Conservation (phyloP, 2,797 vertebrate species). For the Epinephelus malabaricus region DNA sequence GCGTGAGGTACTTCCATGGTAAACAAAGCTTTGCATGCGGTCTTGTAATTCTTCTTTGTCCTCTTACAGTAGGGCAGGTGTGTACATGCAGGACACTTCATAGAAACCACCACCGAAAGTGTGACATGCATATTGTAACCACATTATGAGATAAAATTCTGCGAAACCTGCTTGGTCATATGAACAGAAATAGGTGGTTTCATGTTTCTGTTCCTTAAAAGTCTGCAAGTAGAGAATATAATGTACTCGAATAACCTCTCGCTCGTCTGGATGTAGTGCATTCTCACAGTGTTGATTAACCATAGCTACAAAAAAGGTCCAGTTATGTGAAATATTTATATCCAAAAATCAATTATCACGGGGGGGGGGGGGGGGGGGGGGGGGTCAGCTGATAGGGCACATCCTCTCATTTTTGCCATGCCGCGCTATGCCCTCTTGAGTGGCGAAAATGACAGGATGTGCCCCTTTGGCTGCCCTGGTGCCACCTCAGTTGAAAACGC, state of each 20-base stretch:
- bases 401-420: too few relatives aligned
- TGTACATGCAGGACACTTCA: background rate
- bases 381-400: too few relatives aligned
- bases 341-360: background rate
- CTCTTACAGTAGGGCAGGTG: background rate
- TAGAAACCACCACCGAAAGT: background rate
- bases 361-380: too few relatives aligned
- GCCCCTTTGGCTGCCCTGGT: too few relatives aligned
- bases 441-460: too few relatives aligned
- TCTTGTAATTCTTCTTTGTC: background rate
- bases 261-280: background rate
- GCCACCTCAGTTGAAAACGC: too few relatives aligned
- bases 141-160: background rate
- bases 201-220: slow-evolving; percentile 67
- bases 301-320: background rate
- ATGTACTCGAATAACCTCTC: background rate
- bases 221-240: background rate
- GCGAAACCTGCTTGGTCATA: background rate
- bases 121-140: background rate
- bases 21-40: background rate
- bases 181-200: slow-evolving; percentile 30
- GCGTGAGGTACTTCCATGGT: background rate
- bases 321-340: background rate
- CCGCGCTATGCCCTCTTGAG: too few relatives aligned
- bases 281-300: background rate